Evolutionary conservation across 30 jellyfish, hydroid and myxozoan genomes (phyloP).

Genomic region (Euphysa ruthae): DNA sequence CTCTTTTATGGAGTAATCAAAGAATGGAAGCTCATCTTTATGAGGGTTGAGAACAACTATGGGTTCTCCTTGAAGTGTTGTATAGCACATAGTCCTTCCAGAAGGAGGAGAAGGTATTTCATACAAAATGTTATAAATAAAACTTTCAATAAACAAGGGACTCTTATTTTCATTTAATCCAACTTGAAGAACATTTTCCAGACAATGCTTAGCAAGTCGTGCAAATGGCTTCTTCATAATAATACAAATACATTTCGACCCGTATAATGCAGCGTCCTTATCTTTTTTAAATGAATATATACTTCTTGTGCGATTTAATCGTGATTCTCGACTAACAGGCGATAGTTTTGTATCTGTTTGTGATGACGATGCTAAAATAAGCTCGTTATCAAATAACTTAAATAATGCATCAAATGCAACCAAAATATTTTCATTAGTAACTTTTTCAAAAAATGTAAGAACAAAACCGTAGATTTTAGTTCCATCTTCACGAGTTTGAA

Average conservation of each 20-base stretch:
- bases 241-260: conserved; percentile 67
- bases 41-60: conserved; percentile 66
- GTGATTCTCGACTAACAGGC: background rate
- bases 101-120: conserved; percentile 96
- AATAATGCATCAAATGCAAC: conserved; percentile 76
- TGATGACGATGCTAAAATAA: background rate
- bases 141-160: conserved; percentile 60
- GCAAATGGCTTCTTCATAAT: conserved; percentile 85
- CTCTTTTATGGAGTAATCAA: conserved; percentile 79
- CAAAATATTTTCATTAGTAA: conserved; percentile 41
- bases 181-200: conserved; percentile 42
- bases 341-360: background rate
- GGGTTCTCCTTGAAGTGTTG: conserved; percentile 55
- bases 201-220: conserved; percentile 51
- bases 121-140: conserved; percentile 52
- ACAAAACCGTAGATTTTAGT: conserved; percentile 78
- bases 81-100: conserved; percentile 71
- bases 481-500: conserved; percentile 91
- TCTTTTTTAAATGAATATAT: conserved; percentile 5
- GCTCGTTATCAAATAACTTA: conserved; percentile 56
- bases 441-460: conserved; percentile 68
- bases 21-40: conserved; percentile 61
- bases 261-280: conserved; percentile 37
- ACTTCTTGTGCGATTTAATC: conserved; percentile 16
- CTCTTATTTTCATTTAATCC: conserved; percentile 58